Conservation (phyloP, 2,797 vertebrate genomes). For the Gila robusta region DNA sequence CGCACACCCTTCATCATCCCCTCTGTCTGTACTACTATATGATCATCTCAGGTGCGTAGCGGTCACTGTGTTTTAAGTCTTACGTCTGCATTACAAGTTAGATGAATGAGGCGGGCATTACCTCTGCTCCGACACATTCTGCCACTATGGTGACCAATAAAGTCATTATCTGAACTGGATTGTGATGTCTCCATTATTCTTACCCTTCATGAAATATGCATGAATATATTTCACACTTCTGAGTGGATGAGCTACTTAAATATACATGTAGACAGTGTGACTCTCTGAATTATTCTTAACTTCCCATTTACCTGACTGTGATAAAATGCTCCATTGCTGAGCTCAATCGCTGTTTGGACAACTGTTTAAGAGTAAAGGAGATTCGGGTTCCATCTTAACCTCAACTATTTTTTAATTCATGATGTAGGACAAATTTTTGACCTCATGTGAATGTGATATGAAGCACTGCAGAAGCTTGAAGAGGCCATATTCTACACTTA, state of each 20-base stretch:
- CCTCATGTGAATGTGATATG: neutral
- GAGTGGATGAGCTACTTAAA: constrained; percentile 56
- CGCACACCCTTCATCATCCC: neutral
- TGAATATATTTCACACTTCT: constrained; percentile 48
- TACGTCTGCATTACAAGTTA: neutral
- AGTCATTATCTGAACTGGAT: constrained; percentile 38
- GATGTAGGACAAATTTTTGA: neutral
- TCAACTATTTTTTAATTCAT: neutral
- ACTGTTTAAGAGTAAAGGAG: neutral
- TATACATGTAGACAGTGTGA: constrained; percentile 54
- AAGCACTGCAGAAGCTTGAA: neutral
- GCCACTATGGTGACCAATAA: constrained; percentile 41
- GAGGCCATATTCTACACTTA: too few species aligned
- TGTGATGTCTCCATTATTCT: constrained; percentile 29
- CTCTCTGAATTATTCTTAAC: constrained; percentile 43
- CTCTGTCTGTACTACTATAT: constrained; percentile 49
- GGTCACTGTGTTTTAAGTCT: neutral
- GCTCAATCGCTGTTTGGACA: constrained; percentile 6
- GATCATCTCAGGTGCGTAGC: neutral
- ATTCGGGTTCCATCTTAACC: neutral
- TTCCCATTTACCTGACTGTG: constrained; percentile 15
- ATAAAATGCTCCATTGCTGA: constrained; percentile 4
- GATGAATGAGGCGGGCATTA: constrained; percentile 6
- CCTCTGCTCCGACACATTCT: neutral
- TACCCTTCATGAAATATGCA: constrained; percentile 54